These are phyloP conservation scores for Xanthia icteritia DNA, from an alignment of 2,888 invertebrate species.

Conservation along the genomic window DNA sequence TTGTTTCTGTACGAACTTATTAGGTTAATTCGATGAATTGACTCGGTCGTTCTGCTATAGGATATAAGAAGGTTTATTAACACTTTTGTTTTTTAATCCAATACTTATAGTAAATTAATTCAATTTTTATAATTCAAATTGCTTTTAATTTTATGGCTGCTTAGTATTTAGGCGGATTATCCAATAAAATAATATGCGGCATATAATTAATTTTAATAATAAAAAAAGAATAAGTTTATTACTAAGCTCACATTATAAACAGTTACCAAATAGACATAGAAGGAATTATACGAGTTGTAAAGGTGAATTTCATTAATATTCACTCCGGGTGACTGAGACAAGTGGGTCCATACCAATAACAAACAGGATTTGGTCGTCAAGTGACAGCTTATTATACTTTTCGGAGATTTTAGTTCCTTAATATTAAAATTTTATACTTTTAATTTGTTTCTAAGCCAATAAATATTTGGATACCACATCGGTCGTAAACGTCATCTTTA, in stretches of 20 bases:
- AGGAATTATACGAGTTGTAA: conserved; percentile 72
- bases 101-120: conserved; percentile 41
- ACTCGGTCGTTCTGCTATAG: neutral
- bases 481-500: conserved; percentile 81
- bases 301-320: conserved; percentile 81
- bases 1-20: neutral
- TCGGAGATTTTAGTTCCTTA: conserved; percentile 63
- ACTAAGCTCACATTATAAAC: conserved; percentile 70
- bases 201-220: conserved; percentile 76
- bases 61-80: neutral
- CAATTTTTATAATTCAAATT: conserved; percentile 66
- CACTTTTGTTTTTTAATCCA: conserved; percentile 40
- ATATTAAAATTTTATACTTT: conserved; percentile 83
- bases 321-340: conserved; percentile 81
- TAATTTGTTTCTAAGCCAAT: conserved; percentile 84
- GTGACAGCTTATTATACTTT: conserved; percentile 75
- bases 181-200: conserved; percentile 63
- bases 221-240: conserved; percentile 78
- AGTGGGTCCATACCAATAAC: conserved; percentile 74
- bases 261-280: conserved; percentile 64
- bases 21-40: conserved; percentile 14
- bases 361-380: conserved; percentile 83
- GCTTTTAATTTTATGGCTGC: conserved; percentile 61
- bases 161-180: conserved; percentile 61
- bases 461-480: conserved; percentile 82